Evolutionary conservation across 2,888 invertebrate genomes (phyloP), one percentile per base, ranked within the genome.

Genomic region (Spodoptera littoralis): DNA sequence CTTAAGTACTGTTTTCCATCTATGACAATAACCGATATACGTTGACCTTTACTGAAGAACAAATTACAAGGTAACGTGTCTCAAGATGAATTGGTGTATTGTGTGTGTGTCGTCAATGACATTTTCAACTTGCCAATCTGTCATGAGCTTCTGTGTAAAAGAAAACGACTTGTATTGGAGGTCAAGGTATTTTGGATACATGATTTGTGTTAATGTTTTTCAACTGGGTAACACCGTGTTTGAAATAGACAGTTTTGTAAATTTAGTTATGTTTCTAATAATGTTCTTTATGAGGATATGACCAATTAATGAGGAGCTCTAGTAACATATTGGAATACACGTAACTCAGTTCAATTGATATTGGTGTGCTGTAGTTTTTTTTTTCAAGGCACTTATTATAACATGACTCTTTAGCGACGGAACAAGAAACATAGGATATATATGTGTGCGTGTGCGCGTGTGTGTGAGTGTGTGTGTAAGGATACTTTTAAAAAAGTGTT

Each of bases 1-100:
- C 53, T 11, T 57, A 65, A 64, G 60, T 56, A 67, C 68, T 59
- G 73, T 76, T 73, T 79, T 71, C 73, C 81, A 79, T 71, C 79
- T 79, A 79, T 73, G 70, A 79, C 73, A 69, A 4, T 13, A 46
- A 55, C 76, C 55, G 24, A 52, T 22, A 27, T 66, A 53, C 42
- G 43, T 18, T 60, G 73, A 66, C 73, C 73, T 73, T 58, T 66
- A 57, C 30, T 49, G 44, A 49, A 27, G 44, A 54, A 66, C 51
- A 65, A 58, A 58, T 43, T 46, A 18, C 45, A 66, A 60, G 67
- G 55, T 30, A 53, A 63, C 58, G 60, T 49, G 60, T 62, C 24
- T 69, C 60, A 74, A 64, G 75, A 74, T 68, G 49, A 51, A 56
- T 71, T 71, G 64, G 80, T 9, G 44, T 53, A 12, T 53, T 24